Percentiles rank a stretch among this genome's conserved stretches.
phyloP scores from a whole-genome alignment of 2,888 invertebrate genomes.

The Drosophila peninsularis region DNA sequence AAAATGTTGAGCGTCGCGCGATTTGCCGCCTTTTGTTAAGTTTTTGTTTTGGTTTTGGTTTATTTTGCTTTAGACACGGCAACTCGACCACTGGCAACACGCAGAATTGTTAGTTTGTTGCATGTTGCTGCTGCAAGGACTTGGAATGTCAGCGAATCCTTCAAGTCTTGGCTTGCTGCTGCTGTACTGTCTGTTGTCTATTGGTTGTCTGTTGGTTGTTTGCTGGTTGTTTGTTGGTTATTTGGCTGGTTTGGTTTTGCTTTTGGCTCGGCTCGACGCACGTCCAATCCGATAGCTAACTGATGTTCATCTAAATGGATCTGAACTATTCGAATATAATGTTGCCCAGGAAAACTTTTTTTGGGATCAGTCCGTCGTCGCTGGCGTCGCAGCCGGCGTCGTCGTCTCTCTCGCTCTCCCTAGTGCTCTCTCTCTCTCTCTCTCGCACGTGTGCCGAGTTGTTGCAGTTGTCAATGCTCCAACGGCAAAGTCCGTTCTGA shows the following conservation, averaged over 20 bases:
- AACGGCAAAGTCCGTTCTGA: slow-evolving; percentile 72
- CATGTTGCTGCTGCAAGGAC: slow-evolving; percentile 20
- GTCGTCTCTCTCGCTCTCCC: slow-evolving; percentile 26
- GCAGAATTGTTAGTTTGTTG: slow-evolving; percentile 2
- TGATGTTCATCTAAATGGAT: slow-evolving; percentile 85
- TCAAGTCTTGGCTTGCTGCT: neutral
- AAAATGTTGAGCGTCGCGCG: slow-evolving; percentile 22
- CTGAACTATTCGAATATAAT: slow-evolving; percentile 84
- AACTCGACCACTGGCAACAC: slow-evolving; percentile 13
- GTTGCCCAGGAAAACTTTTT: slow-evolving; percentile 83
- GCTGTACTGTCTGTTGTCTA: slow-evolving; percentile 21
- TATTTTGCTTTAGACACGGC: slow-evolving; percentile 10
- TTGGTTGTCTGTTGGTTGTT: slow-evolving; percentile 26
- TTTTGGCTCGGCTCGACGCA: slow-evolving; percentile 64
- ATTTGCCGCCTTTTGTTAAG: slow-evolving; percentile 1
- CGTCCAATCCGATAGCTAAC: slow-evolving; percentile 85
- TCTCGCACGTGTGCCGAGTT: neutral
- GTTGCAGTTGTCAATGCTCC: slow-evolving; percentile 71
- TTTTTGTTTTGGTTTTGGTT: neutral
- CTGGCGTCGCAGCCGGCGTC: slow-evolving; percentile 45
- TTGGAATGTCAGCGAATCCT: slow-evolving; percentile 4
- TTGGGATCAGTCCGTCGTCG: slow-evolving; percentile 75
- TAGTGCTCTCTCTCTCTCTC: slow-evolving; percentile 3
- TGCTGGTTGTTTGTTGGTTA: slow-evolving; percentile 37
- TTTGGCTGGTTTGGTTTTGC: slow-evolving; percentile 31